Evolutionary conservation across 2,113 vertebrate genomes (phyloP).

Genomic region (Silurus meridionalis): DNA sequence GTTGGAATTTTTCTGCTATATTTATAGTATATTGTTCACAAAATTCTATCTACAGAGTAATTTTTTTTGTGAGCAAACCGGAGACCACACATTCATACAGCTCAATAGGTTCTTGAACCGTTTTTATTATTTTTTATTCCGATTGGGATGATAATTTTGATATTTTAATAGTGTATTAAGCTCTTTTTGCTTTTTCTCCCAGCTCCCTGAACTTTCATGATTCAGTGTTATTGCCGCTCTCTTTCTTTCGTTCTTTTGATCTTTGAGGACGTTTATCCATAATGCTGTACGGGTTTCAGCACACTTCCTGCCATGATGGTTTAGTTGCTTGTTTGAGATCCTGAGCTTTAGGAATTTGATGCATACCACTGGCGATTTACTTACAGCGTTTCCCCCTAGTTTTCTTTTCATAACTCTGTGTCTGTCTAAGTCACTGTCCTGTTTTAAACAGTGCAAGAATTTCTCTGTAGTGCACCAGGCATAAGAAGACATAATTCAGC

Average conservation of each 20-base stretch:
- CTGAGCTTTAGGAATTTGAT: conserved; percentile 28
- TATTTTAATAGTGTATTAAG: too few species aligned
- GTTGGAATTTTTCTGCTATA: too few species aligned
- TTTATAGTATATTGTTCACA: too few species aligned
- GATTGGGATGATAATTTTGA: too few species aligned
- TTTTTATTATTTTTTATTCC: too few species aligned
- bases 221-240: background rate
- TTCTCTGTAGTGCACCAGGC: background rate
- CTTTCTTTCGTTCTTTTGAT: conserved; percentile 39
- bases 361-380: conserved; percentile 6
- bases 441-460: background rate
- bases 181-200: too few species aligned
- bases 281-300: conserved; percentile 1
- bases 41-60: too few species aligned
- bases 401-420: background rate
- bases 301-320: conserved; percentile 30
- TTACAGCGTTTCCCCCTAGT: conserved; percentile 4
- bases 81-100: too few species aligned
- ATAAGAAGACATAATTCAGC: background rate
- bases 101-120: too few species aligned
- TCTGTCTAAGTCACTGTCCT: background rate
- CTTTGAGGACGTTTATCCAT: conserved; percentile 23
- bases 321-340: conserved; percentile 32
- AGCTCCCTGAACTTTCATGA: background rate
- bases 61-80: too few species aligned